Evolutionary conservation across 92 coral and sea anemone species (phyloP), one percentile per base, ranked within the genome.

Genomic region (Actinostola sp.): DNA sequence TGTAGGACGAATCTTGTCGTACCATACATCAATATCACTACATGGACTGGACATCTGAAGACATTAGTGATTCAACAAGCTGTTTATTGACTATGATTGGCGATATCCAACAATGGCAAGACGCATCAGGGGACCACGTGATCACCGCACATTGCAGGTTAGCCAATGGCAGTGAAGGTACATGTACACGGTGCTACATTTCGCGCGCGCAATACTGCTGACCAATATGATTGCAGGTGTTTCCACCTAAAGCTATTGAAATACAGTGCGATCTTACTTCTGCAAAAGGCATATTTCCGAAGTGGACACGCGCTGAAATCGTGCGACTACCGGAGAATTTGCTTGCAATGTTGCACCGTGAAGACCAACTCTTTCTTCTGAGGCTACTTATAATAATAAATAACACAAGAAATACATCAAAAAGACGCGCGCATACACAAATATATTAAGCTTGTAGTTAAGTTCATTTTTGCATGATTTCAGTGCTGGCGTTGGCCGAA

Each of bases 91-190:
- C 87, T 59, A 81, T 95, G 71, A 92, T 95, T 48, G 99, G 90
- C 6, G 92, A 88, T 11, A 93, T 95, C 11, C 95, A 92, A 59
- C 75, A 86, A 42, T 89, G 90, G 69, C 94, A 95, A 20, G 87
- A 82, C 12, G 90, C 75, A 20, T 81, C 80, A 19, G 97, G 97
- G 1, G 58, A 78, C 55, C 76, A 84, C 67, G 92, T 93, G 10
- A 88, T 92, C 69, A 82, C 92, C 1, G 99, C 92, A 12, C 99
- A 95, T 67, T 95, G 99, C 83, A 82, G 97, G 97, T 91, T 72
- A 71, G 30, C 0, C 8, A 43, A 27, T 34, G 21, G 53, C 5
- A 46, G 15, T 46, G 8, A 4, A 4, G 53, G 5, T 46, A 3
- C 19, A 46, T 2, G 53, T 46, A 39, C 45, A 4, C 3, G 15